Conservation (phyloP, 2,888 invertebrate genomes). For the Tenthredo livida region DNA sequence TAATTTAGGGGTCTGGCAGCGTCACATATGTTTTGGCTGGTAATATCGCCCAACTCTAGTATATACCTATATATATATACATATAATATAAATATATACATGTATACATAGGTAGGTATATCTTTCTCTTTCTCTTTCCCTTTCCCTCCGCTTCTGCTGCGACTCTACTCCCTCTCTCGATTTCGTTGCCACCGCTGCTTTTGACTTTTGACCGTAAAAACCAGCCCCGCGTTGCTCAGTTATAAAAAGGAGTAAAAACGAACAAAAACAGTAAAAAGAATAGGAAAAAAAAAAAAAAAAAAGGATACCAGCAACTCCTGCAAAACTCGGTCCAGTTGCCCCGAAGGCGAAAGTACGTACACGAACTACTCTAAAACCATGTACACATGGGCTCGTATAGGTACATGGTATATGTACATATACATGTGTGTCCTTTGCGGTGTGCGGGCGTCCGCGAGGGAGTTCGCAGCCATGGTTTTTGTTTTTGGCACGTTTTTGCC, state of each 20-base stretch:
- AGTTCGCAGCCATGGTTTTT: not conserved
- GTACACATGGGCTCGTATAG: not conserved
- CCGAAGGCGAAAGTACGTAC: constrained; percentile 17
- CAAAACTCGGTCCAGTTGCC: constrained; percentile 29
- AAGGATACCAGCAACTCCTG: not conserved
- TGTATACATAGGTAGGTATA: too few species aligned
- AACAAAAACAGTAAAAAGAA: not conserved
- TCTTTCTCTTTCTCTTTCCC: not conserved
- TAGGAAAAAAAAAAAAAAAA: not conserved
- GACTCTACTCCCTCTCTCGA: not conserved
- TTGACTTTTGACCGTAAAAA: constrained; percentile 38
- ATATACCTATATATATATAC: too few species aligned
- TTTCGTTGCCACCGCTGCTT: constrained; percentile 30
- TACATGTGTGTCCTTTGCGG: not conserved
- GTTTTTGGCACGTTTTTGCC: constrained; percentile 35
- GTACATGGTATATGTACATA: not conserved
- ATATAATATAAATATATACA: too few species aligned
- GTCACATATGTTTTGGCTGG: constrained; percentile 52
- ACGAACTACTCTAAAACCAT: constrained; percentile 14
- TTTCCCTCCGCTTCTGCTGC: too few species aligned
- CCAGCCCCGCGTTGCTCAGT: constrained; percentile 19
- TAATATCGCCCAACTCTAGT: constrained; percentile 29
- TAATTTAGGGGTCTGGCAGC: constrained; percentile 51
- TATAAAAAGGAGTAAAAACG: not conserved
- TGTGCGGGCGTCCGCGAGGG: not conserved